Percentiles rank a stretch among this genome's conserved stretches.
phyloP scores from a whole-genome alignment of 2,797 vertebrate genomes.

The Lophius americanus region DNA sequence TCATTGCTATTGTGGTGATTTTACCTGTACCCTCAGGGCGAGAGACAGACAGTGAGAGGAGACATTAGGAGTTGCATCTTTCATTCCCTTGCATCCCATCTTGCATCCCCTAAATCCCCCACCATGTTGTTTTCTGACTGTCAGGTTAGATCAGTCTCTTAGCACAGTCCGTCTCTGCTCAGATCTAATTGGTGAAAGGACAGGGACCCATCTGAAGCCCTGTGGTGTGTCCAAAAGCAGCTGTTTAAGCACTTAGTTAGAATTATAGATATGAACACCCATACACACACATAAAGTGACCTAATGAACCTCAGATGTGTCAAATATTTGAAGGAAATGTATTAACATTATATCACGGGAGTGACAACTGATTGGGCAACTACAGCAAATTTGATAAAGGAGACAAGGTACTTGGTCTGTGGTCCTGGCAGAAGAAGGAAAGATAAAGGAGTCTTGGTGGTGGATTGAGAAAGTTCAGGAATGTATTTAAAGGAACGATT shows the following conservation, averaged over 20 bases:
- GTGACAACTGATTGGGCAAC: no score
- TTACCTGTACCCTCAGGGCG: no score
- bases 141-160: conserved; percentile 70
- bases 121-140: conserved; percentile 69
- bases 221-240: conserved; percentile 44
- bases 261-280: no score
- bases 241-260: conserved; percentile 48
- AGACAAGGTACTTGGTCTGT: no score
- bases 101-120: conserved; percentile 58
- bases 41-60: no score
- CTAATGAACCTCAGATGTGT: conserved; percentile 20
- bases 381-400: no score
- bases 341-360: not conserved
- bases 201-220: conserved; percentile 53
- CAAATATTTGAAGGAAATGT: conserved; percentile 10
- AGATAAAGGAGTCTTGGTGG: no score
- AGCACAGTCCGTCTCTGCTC: conserved; percentile 64
- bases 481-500: no score
- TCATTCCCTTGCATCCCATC: conserved; percentile 53
- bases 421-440: no score
- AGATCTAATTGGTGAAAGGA: conserved; percentile 68
- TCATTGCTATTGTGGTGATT: no score
- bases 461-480: no score
- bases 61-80: no score
- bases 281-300: conserved; percentile 4